A percentile compares a stretch with the other conserved stretches of the same genome.
Evolutionary conservation across 2,113 vertebrate species (phyloP).

Genomic region (Ictalurus punctatus): DNA sequence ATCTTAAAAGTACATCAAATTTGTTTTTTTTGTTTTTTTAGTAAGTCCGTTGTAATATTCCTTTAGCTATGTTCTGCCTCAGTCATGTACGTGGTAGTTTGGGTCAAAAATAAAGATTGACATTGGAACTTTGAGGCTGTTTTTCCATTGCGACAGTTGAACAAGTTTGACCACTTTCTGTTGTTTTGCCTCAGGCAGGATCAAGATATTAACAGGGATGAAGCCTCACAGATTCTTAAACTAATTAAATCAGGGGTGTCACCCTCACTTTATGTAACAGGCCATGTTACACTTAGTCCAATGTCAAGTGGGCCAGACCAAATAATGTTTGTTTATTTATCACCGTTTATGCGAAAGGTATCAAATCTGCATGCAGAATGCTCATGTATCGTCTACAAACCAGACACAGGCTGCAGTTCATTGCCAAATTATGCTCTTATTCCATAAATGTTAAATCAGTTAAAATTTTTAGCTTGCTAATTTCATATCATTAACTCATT

Average conservation of each 20-base stretch:
- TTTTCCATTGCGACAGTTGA: background rate
- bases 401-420: background rate
- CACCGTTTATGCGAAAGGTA: background rate
- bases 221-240: background rate
- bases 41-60: constrained; percentile 40
- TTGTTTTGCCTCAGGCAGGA: background rate
- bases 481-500: background rate
- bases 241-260: background rate
- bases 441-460: no score
- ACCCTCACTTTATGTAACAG: background rate
- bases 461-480: background rate
- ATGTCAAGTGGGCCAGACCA: background rate
- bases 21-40: constrained; percentile 56
- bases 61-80: constrained; percentile 58
- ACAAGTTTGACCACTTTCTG: background rate
- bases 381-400: background rate
- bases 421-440: background rate
- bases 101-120: constrained; percentile 73
- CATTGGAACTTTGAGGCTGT: constrained; percentile 43
- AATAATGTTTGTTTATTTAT: background rate
- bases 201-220: background rate
- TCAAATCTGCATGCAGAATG: background rate
- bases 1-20: constrained; percentile 44
- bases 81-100: constrained; percentile 63
- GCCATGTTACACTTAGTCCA: background rate